Conservation (phyloP, 2,113 vertebrate species). For the Panthera leo region DNA sequence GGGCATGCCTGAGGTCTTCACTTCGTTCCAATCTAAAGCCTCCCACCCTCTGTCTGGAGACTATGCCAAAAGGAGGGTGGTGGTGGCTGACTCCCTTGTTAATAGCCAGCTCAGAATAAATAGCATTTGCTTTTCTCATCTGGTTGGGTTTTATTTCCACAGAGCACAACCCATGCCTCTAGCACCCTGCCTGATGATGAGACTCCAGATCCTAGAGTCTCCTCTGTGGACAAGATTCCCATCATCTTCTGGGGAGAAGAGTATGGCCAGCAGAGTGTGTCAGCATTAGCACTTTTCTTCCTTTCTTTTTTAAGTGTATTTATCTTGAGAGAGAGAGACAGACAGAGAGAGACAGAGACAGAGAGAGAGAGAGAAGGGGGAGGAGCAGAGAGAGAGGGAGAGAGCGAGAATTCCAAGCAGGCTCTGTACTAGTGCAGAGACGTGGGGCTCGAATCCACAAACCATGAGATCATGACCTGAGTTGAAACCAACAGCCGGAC, state of each 20-base stretch:
- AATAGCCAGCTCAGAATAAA: not conserved
- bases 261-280: not conserved
- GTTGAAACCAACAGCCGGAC: too few relatives aligned
- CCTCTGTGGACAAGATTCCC: not conserved
- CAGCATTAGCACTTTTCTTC: not conserved
- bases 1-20: not conserved
- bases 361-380: too few relatives aligned
- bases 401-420: too few relatives aligned
- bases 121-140: not conserved
- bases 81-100: not conserved
- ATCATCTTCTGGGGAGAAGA: not conserved
- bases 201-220: not conserved
- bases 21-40: not conserved
- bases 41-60: not conserved
- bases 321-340: too few relatives aligned
- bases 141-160: not conserved
- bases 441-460: too few relatives aligned
- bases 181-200: too few relatives aligned
- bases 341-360: too few relatives aligned
- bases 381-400: too few relatives aligned
- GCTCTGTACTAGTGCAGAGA: too few relatives aligned
- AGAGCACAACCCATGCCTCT: not conserved
- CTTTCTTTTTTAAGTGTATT: too few relatives aligned
- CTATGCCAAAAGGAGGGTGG: not conserved
- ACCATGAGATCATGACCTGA: too few relatives aligned